Evolutionary conservation across 2,797 vertebrate species (phyloP).

Genomic region (Tapera naevia): DNA sequence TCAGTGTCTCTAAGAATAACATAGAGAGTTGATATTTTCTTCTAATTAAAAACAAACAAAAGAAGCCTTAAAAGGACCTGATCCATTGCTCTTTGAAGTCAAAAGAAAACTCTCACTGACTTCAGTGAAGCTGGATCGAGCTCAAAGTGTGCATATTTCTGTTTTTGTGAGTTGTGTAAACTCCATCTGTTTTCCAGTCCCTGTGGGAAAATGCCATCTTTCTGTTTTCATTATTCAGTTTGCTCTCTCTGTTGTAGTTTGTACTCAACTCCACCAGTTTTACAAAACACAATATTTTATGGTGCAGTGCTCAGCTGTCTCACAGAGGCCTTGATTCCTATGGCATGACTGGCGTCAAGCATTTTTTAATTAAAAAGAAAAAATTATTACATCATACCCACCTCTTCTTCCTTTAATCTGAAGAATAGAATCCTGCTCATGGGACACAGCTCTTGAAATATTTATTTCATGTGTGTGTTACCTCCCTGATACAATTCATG

Average conservation of each 20-base stretch:
- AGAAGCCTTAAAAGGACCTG: background rate
- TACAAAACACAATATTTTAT: background rate
- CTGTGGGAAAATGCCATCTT: background rate
- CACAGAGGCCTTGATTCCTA: background rate
- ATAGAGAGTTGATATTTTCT: background rate
- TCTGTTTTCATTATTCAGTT: background rate
- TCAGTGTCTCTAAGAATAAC: background rate
- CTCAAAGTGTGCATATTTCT: background rate
- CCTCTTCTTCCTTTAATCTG: background rate
- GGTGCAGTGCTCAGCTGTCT: background rate
- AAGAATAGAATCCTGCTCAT: background rate
- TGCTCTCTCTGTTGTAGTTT: background rate
- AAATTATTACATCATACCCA: fast-evolving
- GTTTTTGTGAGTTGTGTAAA: background rate
- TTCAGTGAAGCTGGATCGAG: background rate
- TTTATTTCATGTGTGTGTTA: fast-evolving
- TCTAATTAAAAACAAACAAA: background rate
- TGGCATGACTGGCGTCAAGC: background rate
- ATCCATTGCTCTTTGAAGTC: background rate
- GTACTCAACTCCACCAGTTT: background rate
- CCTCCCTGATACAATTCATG: fast-evolving
- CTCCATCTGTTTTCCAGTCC: constrained; percentile 22
- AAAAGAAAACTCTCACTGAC: background rate
- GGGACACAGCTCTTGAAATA: background rate
- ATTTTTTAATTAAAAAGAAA: background rate